Evolutionary conservation across 1,140 invertebrate genomes (phyloP).

Genomic region (Drosophila melanogaster): DNA sequence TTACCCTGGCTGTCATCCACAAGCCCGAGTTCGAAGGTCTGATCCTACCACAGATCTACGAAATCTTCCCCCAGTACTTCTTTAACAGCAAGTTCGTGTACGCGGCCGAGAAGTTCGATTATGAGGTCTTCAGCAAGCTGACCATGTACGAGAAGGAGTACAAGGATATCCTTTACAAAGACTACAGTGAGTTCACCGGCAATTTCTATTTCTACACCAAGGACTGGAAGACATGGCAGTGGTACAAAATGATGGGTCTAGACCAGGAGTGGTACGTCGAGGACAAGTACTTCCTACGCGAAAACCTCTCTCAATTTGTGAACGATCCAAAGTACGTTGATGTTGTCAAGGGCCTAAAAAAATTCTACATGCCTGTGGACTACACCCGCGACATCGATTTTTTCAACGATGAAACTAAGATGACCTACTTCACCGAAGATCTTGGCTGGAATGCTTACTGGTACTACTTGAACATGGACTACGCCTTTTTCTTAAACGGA

Average conservation of each 20-base stretch:
- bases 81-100: slow-evolving; percentile 86
- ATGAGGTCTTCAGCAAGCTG: slow-evolving; percentile 70
- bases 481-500: slow-evolving; percentile 87
- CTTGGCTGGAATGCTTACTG: slow-evolving; percentile 88
- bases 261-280: slow-evolving; percentile 68
- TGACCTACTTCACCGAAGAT: slow-evolving; percentile 91
- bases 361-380: slow-evolving; percentile 83
- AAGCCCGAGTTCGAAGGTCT: slow-evolving; percentile 86
- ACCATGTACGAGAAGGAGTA: slow-evolving; percentile 76
- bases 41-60: slow-evolving; percentile 87
- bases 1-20: slow-evolving; percentile 86
- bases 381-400: slow-evolving; percentile 87
- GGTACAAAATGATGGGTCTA: slow-evolving; percentile 82
- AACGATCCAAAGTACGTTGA: slow-evolving; percentile 55
- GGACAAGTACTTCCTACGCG: slow-evolving; percentile 67
- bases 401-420: slow-evolving; percentile 86
- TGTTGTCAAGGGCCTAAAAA: slow-evolving; percentile 48
- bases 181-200: slow-evolving; percentile 52
- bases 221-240: slow-evolving; percentile 85
- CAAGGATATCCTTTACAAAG: slow-evolving; percentile 68
- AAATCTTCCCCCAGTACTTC: slow-evolving; percentile 88
- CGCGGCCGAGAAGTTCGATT: slow-evolving; percentile 86
- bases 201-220: slow-evolving; percentile 71
- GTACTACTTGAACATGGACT: slow-evolving; percentile 85
- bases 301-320: slow-evolving; percentile 50